Base-by-base conservation (phyloP, 2,888 invertebrate genomes). In the Platerodrilus igneus region DNA sequence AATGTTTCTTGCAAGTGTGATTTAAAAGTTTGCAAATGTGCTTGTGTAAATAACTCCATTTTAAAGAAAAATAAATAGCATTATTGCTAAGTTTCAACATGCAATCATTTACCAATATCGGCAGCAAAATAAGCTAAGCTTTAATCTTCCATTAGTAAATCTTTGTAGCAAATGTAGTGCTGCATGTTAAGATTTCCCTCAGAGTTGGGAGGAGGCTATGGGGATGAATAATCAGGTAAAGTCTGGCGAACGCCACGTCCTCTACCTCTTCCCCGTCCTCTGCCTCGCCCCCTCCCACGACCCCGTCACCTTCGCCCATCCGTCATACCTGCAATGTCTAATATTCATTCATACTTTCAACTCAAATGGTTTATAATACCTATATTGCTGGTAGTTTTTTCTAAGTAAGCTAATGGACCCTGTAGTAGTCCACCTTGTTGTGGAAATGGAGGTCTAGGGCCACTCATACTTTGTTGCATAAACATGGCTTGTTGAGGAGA, bases 371-470 rank as follows among this genome's bases (percentile, higher is more conserved):
- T n/a, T n/a, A n/a, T n/a, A n/a, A n/a, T 66, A 78, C 79, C 90
- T 77, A 91, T 90, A 71, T 88, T 90, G 70, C 88, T 88, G 59
- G 90, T 86, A 50, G 89, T 89, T 73, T 90, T 89, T 73, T 91
- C 90, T 45, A 92, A 72, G 62, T 83, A 90, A 1, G 90, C 90
- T 47, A 91, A 73, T 1, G 90, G 91, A 4, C 90, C 89, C 52
- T 87, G 88, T 37, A 88, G 72, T 2, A 83, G 74, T 45, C 72
- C 68, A 28, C 63, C 66, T 51, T 67, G 69, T 57, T 76, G 76
- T 19, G 63, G 58, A 58, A 67, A 69, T 48, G 70, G 69, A 1
- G 73, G 73, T 8, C 76, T 68, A 1, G 75, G 73, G 3, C 59
- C 60, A 29, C 64, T 66, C 59, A 66, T 58, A 0, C 76, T 72